Conservation (phyloP, 2,113 vertebrate species). For the Fukomys damarensis region DNA sequence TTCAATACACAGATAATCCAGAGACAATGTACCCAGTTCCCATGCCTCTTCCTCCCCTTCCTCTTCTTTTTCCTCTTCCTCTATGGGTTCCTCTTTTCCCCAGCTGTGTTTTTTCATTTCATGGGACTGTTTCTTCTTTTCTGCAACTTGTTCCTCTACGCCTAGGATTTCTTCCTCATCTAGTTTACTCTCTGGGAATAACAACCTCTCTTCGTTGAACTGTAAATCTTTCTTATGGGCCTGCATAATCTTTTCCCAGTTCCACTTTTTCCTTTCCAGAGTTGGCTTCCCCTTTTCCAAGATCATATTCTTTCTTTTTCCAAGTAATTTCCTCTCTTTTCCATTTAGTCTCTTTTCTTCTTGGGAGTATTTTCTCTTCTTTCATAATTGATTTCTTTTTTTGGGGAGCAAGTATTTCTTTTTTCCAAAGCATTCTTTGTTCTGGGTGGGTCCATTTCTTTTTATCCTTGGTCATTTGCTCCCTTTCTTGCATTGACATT, state of each 20-base stretch:
- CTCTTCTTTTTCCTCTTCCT: not conserved
- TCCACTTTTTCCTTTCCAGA: not conserved
- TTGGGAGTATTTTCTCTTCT: not conserved
- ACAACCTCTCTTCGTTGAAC: not conserved
- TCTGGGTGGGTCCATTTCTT: not conserved
- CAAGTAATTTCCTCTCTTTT: not conserved
- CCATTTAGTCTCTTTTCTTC: not conserved
- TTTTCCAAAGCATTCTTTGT: not conserved
- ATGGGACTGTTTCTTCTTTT: not conserved
- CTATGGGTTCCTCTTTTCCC: not conserved
- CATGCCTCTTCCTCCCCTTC: not conserved
- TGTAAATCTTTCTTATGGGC: not conserved
- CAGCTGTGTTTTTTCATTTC: not conserved
- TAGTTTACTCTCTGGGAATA: not conserved
- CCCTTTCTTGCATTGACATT: constrained; percentile 1
- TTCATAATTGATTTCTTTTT: not conserved
- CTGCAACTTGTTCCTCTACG: not conserved
- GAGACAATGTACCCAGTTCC: not conserved
- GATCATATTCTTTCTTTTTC: not conserved
- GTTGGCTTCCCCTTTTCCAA: not conserved
- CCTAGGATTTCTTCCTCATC: not conserved
- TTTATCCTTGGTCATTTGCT: not conserved
- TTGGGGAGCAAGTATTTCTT: not conserved
- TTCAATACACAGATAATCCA: not conserved
- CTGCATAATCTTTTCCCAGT: not conserved